Evolutionary conservation across 2,113 vertebrate genomes (phyloP).

Genomic region (Podarcis muralis): DNA sequence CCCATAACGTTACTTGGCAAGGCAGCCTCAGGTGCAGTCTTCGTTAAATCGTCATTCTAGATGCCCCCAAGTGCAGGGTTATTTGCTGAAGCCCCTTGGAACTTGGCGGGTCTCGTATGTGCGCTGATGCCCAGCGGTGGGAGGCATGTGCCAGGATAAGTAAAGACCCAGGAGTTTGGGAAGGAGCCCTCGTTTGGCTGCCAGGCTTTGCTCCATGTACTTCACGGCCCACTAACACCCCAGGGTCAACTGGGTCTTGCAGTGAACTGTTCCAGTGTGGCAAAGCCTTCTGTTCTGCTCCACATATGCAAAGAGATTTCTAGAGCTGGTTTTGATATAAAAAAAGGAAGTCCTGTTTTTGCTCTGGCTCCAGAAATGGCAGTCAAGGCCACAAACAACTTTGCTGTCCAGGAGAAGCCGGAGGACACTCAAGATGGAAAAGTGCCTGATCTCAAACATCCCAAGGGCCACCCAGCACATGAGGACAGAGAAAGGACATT

Average conservation of each 20-base stretch:
- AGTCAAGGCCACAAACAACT: not conserved
- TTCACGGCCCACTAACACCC: not conserved
- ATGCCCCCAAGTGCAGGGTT: not conserved
- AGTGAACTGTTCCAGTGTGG: too few species aligned
- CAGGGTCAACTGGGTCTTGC: not conserved
- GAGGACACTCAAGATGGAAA: not conserved
- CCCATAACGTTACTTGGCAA: not conserved
- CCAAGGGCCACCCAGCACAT: not conserved
- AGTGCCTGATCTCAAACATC: rapidly evolving
- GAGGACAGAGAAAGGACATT: not conserved
- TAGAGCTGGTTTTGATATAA: not conserved
- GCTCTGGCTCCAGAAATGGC: not conserved
- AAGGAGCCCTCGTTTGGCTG: not conserved
- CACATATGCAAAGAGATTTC: too few species aligned
- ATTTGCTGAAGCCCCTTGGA: not conserved
- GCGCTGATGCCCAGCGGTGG: too few species aligned
- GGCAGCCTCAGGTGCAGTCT: not conserved
- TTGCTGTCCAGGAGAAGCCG: rapidly evolving
- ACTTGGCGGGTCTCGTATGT: not conserved
- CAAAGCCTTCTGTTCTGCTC: not conserved
- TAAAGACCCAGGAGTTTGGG: not conserved
- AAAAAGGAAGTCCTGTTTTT: not conserved
- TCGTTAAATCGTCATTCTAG: not conserved
- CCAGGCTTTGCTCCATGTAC: not conserved
- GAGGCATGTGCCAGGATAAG: too few species aligned